Percentiles rank a stretch among this genome's conserved stretches.
Evolutionary conservation across 2,797 vertebrate genomes (phyloP).

Genomic region (Decapterus maruadsi): DNA sequence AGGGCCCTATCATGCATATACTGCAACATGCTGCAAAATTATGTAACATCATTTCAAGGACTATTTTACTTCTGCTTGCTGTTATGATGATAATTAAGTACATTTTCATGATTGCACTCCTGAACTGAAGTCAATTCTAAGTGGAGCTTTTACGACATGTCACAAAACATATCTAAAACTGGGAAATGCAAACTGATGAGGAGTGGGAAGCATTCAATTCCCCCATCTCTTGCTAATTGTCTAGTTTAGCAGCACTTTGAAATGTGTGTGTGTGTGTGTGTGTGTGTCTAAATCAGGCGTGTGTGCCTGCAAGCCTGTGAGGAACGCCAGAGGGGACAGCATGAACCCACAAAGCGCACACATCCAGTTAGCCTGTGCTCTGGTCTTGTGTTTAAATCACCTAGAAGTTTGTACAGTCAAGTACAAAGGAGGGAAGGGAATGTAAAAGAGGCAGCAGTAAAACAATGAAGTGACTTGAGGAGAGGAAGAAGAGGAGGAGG

Average conservation of each 20-base stretch:
- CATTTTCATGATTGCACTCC: not conserved
- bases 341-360: constrained; percentile 2
- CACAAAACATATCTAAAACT: not conserved
- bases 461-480: not conserved
- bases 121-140: not conserved
- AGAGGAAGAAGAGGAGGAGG: not conserved
- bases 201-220: not conserved
- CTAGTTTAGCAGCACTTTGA: constrained; percentile 27
- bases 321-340: constrained; percentile 2
- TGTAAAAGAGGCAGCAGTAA: not conserved
- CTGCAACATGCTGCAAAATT: too few relatives aligned
- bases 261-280: constrained; percentile 23
- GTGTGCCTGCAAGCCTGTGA: not conserved
- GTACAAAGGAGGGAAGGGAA: constrained; percentile 3
- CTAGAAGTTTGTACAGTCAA: not conserved
- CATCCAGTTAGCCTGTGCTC: not conserved
- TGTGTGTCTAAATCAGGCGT: constrained; percentile 19
- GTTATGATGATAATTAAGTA: too few relatives aligned
- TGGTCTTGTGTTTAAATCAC: not conserved
- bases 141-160: not conserved
- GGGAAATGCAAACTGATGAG: not conserved
- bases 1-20: too few relatives aligned
- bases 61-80: not conserved
- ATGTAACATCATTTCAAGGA: too few relatives aligned
- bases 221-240: constrained; percentile 22